Base-by-base conservation (phyloP, 1,140 invertebrate species). In the Microplitis demolitor region DNA sequence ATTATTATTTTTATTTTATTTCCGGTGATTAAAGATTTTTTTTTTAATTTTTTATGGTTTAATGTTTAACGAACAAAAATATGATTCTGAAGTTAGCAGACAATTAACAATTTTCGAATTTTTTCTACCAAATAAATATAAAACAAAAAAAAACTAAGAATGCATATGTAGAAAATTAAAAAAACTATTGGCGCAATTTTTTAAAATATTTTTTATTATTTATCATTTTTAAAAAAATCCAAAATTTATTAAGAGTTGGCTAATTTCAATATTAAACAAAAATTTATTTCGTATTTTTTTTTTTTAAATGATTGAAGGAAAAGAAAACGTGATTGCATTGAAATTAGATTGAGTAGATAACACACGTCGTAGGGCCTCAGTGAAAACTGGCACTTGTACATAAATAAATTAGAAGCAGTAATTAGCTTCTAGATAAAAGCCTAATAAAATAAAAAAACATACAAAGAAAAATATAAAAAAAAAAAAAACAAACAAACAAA, bases 351-450 rank as follows among this genome's bases (percentile, higher is more conserved):
- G 53, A 16, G 13, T 71, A 16, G 33, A 9, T 58, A 8, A 66
- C 8, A 56, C 61, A 66, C 60, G 45, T 39, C 51, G 53, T 72
- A 72, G 45, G 69, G 69, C 70, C 71, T 69, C 68, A 66, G 63
- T 61, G 70, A 67, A 70, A 66, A 58, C 54, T 72, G 71, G 74
- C 74, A 69, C 72, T 66, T 75, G 74, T 75, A 75, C 69, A 75
- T 75, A 75, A 75, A 69, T 54, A 51, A 66, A 37, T 72, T 63
- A 72, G 62, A 69, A 66, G 39, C 61, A 54, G 69, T 50, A 51
- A 69, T 56, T 75, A 70, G 67, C 50, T 70, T 66, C 54, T 50
- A 66, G 61, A 35, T 45, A 14, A 37, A 61, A 74, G 67, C 66
- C 58, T 69, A 72, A 74, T 31, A 14, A 16, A 66, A 66, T 4